A percentile compares a stretch with the other conserved stretches of the same genome.
Evolutionary conservation across 2,113 vertebrate genomes (phyloP).

Genomic region (Cavia aperea): DNA sequence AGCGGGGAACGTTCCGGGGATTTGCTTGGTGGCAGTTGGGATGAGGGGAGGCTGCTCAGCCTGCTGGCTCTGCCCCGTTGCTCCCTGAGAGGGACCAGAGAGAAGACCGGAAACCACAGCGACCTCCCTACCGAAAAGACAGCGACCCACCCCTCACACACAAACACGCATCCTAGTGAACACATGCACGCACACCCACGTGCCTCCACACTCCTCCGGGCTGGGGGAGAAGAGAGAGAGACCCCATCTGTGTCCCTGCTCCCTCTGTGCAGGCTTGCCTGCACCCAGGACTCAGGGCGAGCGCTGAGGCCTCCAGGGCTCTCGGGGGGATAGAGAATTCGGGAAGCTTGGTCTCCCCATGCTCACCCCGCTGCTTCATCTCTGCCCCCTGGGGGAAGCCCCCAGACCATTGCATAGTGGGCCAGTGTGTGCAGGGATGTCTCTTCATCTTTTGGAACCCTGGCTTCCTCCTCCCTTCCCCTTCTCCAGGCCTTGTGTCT

Average conservation of each 20-base stretch:
- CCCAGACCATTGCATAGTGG: background rate
- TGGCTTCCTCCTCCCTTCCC: background rate
- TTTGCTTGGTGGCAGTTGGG: background rate
- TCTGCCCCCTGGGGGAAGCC: background rate
- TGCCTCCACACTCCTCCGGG: conserved; percentile 43
- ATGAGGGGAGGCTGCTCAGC: background rate
- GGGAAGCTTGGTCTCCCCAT: background rate
- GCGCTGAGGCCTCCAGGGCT: background rate
- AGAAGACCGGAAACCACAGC: background rate
- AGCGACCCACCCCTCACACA: conserved; percentile 30
- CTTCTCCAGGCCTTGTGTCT: conserved; percentile 7
- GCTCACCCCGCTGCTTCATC: background rate
- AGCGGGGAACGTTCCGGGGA: background rate
- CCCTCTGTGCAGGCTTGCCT: background rate
- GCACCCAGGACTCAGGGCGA: background rate
- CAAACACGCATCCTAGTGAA: conserved; percentile 51
- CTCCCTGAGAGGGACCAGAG: background rate
- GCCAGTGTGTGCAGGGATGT: background rate
- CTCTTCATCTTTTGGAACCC: conserved; percentile 20
- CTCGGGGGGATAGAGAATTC: background rate
- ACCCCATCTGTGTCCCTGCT: background rate
- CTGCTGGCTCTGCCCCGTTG: background rate
- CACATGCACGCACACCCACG: conserved; percentile 55
- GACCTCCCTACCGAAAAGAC: conserved; percentile 43
- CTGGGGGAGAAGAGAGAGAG: conserved; percentile 31